These are phyloP conservation scores for Rhinolophus ferrumequinum DNA, from an alignment of 2,113 vertebrate species.

Conservation along the genomic window DNA sequence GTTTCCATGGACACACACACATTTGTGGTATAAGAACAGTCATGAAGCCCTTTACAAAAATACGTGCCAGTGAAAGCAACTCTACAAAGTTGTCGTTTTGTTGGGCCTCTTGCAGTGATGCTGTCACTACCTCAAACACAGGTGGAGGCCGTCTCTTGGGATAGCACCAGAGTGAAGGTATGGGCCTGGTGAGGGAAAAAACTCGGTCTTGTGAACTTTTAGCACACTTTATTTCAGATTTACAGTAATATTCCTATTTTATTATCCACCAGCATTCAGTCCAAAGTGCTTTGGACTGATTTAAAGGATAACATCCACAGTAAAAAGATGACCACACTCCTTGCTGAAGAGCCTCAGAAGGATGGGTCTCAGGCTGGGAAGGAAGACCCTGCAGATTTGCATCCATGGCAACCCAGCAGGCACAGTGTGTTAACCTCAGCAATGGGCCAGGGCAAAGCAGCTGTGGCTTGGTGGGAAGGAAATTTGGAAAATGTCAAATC, in stretches of 20 bases:
- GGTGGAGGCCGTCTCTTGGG: neutral
- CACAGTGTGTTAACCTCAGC: neutral
- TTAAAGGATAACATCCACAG: neutral
- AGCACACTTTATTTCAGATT: constrained; percentile 20
- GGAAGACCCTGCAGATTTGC: neutral
- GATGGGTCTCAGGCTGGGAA: neutral
- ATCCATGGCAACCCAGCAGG: no score
- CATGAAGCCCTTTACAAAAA: neutral
- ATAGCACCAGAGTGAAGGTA: neutral
- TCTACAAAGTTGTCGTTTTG: neutral
- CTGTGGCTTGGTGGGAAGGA: neutral
- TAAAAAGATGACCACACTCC: neutral
- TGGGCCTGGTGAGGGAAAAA: neutral
- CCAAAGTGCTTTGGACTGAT: neutral
- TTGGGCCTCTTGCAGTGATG: neutral
- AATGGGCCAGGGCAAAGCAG: fast-evolving
- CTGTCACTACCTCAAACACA: neutral
- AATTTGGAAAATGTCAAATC: neutral
- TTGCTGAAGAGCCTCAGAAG: neutral
- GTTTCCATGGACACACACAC: neutral
- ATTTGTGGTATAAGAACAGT: neutral
- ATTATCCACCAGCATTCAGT: constrained; percentile 10
- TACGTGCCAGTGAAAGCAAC: neutral
- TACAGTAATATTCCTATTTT: neutral
- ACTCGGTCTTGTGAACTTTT: neutral